Percentiles rank a stretch among this genome's conserved stretches.
phyloP scores from a whole-genome alignment of 2,797 vertebrate genomes.

The Echeneis naucrates region DNA sequence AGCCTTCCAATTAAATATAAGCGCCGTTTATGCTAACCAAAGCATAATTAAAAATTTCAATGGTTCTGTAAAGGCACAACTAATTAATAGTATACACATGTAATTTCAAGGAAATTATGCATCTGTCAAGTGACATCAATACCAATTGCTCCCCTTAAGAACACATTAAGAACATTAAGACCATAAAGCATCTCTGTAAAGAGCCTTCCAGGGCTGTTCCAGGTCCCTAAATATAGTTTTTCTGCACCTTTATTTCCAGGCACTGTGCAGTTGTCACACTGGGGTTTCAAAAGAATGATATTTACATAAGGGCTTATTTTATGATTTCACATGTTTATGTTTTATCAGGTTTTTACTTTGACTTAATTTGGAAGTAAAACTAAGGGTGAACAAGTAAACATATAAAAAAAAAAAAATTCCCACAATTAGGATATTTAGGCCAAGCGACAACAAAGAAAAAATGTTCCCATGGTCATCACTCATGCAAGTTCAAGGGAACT shows the following conservation, averaged over 20 bases:
- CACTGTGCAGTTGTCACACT: background rate
- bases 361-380: background rate
- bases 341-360: background rate
- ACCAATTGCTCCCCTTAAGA: background rate
- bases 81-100: background rate
- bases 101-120: background rate
- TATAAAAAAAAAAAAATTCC: conserved; percentile 13
- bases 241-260: background rate
- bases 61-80: background rate
- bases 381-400: conserved; percentile 9
- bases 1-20: background rate
- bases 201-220: background rate
- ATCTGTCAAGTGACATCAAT: background rate
- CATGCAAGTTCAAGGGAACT: conserved; percentile 27
- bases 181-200: background rate
- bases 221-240: background rate
- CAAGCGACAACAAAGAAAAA: conserved; percentile 47
- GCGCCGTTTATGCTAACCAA: background rate
- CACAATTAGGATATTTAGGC: conserved; percentile 24
- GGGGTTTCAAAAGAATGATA: background rate
- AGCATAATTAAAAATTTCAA: background rate
- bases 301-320: background rate
- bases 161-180: background rate
- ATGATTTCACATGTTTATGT: background rate
- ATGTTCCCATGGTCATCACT: conserved; percentile 56